Evolutionary conservation across 2,888 invertebrate genomes (phyloP).

Genomic region (Seladonia tumulorum): DNA sequence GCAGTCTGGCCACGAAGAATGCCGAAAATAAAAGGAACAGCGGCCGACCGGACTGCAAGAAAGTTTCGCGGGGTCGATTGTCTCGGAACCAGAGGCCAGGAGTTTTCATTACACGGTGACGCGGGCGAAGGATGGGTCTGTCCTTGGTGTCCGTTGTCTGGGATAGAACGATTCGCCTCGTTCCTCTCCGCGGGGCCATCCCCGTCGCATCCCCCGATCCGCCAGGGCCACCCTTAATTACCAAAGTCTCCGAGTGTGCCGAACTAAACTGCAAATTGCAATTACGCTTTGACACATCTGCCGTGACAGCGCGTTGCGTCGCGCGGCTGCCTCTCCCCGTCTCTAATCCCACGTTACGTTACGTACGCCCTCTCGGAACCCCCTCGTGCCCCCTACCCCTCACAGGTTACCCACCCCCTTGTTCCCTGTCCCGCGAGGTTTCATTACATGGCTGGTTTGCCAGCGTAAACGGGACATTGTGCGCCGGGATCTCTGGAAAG

Average conservation of each 20-base stretch:
- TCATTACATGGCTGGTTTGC: conserved; percentile 82
- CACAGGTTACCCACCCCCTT: conserved; percentile 24
- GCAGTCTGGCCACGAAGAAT: not conserved
- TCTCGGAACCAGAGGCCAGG: conserved; percentile 20
- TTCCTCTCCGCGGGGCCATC: not conserved
- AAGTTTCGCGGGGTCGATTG: not conserved
- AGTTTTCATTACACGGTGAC: conserved; percentile 62
- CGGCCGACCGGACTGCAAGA: not conserved
- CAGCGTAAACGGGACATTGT: conserved; percentile 80
- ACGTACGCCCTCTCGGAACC: not conserved
- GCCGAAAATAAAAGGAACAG: not conserved
- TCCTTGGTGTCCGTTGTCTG: conserved; percentile 2
- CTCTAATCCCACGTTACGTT: conserved; percentile 71
- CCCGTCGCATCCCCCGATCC: not conserved
- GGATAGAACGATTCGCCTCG: conserved; percentile 47
- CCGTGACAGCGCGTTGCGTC: conserved; percentile 70
- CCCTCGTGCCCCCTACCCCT: conserved; percentile 33
- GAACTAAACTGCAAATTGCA: conserved; percentile 71
- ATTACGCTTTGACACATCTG: conserved; percentile 75
- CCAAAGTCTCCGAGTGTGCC: conserved; percentile 64
- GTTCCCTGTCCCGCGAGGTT: conserved; percentile 77
- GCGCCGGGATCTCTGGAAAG: conserved; percentile 47
- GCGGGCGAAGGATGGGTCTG: conserved; percentile 30
- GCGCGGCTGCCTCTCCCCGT: conserved; percentile 57
- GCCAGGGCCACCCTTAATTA: conserved; percentile 57